Conservation (phyloP, 2,797 vertebrate species). For the Eremophila alpestris region DNA sequence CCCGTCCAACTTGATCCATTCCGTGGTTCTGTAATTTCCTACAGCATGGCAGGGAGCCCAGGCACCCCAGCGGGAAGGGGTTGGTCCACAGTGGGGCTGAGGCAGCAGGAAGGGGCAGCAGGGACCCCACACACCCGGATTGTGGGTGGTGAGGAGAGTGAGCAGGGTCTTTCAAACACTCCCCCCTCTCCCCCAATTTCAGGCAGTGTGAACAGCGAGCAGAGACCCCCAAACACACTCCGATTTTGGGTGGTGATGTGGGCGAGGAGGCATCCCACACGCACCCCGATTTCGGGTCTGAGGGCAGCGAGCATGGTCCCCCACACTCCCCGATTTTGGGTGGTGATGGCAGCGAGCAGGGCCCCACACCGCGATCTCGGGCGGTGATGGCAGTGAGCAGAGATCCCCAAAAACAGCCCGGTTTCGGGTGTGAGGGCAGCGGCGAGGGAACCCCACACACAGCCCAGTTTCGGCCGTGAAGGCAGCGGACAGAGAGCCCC, state of each 20-base stretch:
- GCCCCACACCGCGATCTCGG: background rate
- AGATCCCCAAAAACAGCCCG: background rate
- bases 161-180: background rate
- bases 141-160: background rate
- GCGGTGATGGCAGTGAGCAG: too few relatives aligned
- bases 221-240: background rate
- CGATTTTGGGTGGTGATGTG: background rate
- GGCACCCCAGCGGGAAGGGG: too few relatives aligned
- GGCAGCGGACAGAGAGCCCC: background rate
- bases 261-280: too few relatives aligned
- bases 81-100: background rate
- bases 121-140: background rate
- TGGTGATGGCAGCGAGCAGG: background rate
- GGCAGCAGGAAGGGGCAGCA: background rate
- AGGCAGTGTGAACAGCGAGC: background rate
- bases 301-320: background rate
- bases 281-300: rapidly evolving
- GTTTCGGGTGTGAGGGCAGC: too few relatives aligned
- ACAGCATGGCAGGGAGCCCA: background rate
- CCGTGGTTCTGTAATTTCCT: background rate
- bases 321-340: background rate
- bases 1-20: background rate
- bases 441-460: background rate
- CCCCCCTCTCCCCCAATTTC: too few relatives aligned
- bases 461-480: background rate